Conservation (phyloP, 64 coral and sea anemone species). For the Stylophora pistillata region DNA sequence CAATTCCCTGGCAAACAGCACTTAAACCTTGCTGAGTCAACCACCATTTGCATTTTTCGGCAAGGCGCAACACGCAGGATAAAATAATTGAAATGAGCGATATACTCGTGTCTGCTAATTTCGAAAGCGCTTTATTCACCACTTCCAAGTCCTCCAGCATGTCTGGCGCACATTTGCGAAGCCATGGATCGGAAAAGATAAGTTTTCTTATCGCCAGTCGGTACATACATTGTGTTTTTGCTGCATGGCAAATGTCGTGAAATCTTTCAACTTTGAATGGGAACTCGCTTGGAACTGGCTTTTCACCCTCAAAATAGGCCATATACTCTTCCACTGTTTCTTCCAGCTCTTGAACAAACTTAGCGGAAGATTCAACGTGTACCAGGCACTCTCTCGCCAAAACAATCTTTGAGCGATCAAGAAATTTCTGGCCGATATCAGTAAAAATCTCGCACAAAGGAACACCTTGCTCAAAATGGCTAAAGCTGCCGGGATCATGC, state of each 20-base stretch:
- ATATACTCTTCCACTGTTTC: slow-evolving; percentile 63
- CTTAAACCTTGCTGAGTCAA: slow-evolving; percentile 54
- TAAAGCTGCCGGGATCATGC: slow-evolving; percentile 41
- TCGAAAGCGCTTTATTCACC: slow-evolving; percentile 47
- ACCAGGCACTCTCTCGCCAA: slow-evolving; percentile 83
- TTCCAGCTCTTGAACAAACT: slow-evolving; percentile 74
- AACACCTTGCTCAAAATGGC: slow-evolving; percentile 81
- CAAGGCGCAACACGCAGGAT: slow-evolving; percentile 46
- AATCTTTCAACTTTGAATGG: slow-evolving; percentile 65
- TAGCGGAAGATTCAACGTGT: slow-evolving; percentile 56
- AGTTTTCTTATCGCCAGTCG: slow-evolving; percentile 57
- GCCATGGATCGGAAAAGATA: slow-evolving; percentile 48
- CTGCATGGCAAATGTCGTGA: slow-evolving; percentile 74
- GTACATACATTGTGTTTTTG: slow-evolving; percentile 68
- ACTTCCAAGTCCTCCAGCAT: slow-evolving; percentile 55
- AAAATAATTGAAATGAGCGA: slow-evolving; percentile 66
- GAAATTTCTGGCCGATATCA: slow-evolving; percentile 81
- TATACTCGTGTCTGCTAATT: slow-evolving; percentile 34
- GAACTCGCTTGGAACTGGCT: slow-evolving; percentile 57
- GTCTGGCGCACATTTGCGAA: slow-evolving; percentile 44
- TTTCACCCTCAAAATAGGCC: slow-evolving; percentile 40
- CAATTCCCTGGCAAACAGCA: slow-evolving; percentile 68
- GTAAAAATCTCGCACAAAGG: slow-evolving; percentile 70
- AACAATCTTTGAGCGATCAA: slow-evolving; percentile 70
- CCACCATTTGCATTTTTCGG: slow-evolving; percentile 52